Conservation (phyloP, 2,888 invertebrate species). For the Drosophila picticornis region DNA sequence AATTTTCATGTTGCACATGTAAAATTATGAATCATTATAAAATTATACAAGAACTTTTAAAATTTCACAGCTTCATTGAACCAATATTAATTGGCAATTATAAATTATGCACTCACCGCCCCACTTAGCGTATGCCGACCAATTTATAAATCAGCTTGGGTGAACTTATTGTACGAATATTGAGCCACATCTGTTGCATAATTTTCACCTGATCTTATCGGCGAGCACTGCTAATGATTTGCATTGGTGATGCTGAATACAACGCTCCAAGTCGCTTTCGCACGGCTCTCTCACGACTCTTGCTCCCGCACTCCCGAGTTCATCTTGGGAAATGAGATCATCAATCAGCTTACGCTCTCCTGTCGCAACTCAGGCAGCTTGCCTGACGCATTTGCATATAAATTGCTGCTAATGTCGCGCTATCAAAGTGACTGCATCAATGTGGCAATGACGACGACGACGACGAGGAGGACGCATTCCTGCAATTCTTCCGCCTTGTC, state of each 20-base stretch:
- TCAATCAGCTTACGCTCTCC: slow-evolving; percentile 78
- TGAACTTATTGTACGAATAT: slow-evolving; percentile 15
- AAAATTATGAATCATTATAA: not conserved
- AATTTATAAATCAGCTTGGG: slow-evolving; percentile 46
- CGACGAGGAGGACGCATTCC: slow-evolving; percentile 58
- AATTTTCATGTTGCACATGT: not conserved
- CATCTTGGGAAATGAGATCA: slow-evolving; percentile 82
- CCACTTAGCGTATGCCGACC: slow-evolving; percentile 28
- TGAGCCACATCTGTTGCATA: slow-evolving; percentile 42
- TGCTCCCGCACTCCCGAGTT: slow-evolving; percentile 52
- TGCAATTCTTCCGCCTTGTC: slow-evolving; percentile 42
- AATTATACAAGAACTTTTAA: not conserved
- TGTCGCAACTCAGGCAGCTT: slow-evolving; percentile 43
- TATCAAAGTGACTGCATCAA: slow-evolving; percentile 84
- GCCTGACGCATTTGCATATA: slow-evolving; percentile 84
- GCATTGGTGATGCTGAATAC: slow-evolving; percentile 74
- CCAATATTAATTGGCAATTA: slow-evolving; percentile 76
- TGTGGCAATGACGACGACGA: slow-evolving; percentile 57
- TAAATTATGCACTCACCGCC: slow-evolving; percentile 72
- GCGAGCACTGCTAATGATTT: slow-evolving; percentile 76
- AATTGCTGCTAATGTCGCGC: slow-evolving; percentile 85
- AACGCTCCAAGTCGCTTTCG: slow-evolving; percentile 28
- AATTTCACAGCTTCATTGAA: slow-evolving; percentile 63
- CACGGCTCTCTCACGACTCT: slow-evolving; percentile 27
- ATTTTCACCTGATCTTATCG: slow-evolving; percentile 81